A percentile compares a stretch with the other conserved stretches of the same genome.
Evolutionary conservation across 2,797 vertebrate species (phyloP).

Genomic region (Spheniscus humboldti): DNA sequence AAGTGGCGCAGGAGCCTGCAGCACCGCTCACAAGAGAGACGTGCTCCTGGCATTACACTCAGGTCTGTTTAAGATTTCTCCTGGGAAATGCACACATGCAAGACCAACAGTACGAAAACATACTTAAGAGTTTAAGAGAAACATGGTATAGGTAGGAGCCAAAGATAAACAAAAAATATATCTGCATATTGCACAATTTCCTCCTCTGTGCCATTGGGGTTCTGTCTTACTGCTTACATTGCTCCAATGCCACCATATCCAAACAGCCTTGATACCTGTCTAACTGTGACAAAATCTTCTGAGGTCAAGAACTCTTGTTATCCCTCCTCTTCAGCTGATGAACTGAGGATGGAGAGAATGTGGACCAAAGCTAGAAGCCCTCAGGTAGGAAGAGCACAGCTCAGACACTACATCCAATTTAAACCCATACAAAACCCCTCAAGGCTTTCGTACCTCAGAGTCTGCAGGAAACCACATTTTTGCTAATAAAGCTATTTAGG

Average conservation of each 20-base stretch:
- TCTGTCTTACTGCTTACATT: background rate
- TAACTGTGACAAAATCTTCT: background rate
- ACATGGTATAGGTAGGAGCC: background rate
- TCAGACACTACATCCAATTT: background rate
- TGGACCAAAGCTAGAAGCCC: background rate
- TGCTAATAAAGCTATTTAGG: background rate
- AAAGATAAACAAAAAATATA: background rate
- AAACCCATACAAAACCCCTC: background rate
- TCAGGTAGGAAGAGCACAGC: background rate
- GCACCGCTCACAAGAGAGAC: background rate
- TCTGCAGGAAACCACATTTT: background rate
- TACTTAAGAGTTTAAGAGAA: background rate
- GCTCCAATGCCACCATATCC: background rate
- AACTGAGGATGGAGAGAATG: background rate
- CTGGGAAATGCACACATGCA: background rate
- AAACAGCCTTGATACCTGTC: background rate
- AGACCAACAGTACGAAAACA: background rate
- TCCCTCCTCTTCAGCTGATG: background rate
- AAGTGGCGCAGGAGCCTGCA: fast-evolving
- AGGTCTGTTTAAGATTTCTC: background rate
- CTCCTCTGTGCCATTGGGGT: background rate
- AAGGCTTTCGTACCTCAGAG: background rate
- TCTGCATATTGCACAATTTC: background rate
- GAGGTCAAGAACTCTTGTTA: background rate
- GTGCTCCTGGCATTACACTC: background rate